These are phyloP conservation scores for Labroides dimidiatus DNA, from an alignment of 2,797 vertebrate species.

Conservation along the genomic window DNA sequence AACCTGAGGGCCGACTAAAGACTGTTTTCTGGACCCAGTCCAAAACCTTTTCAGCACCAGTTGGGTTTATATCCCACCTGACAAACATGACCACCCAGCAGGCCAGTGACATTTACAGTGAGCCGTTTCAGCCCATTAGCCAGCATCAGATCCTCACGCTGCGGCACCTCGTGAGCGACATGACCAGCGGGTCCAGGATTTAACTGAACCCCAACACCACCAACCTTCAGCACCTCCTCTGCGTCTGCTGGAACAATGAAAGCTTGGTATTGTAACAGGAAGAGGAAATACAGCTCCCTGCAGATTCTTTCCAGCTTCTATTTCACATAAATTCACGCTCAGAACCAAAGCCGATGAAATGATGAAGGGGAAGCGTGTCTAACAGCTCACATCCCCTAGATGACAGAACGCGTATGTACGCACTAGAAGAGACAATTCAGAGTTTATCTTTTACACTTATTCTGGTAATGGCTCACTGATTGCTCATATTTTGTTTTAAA, in stretches of 20 bases:
- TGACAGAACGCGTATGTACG: not conserved
- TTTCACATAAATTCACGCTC: slow-evolving; percentile 51
- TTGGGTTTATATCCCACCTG: slow-evolving; percentile 68
- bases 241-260: slow-evolving; percentile 53
- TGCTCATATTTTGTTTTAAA: slow-evolving; percentile 7
- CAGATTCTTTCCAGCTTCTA: slow-evolving; percentile 43
- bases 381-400: slow-evolving; percentile 42
- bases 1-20: slow-evolving; percentile 25
- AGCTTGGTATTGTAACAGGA: slow-evolving; percentile 48
- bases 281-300: slow-evolving; percentile 48
- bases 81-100: slow-evolving; percentile 76
- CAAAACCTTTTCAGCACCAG: slow-evolving; percentile 69
- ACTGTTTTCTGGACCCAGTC: slow-evolving; percentile 53
- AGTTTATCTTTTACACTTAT: too few relatives aligned
- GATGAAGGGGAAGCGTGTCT: slow-evolving; percentile 40
- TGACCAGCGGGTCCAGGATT: slow-evolving; percentile 52
- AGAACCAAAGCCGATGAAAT: slow-evolving; percentile 47
- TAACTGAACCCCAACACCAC: slow-evolving; percentile 53
- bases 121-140: slow-evolving; percentile 72
- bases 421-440: not conserved
- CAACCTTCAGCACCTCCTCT: slow-evolving; percentile 32
- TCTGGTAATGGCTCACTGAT: too few relatives aligned
- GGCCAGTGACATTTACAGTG: slow-evolving; percentile 60
- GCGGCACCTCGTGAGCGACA: slow-evolving; percentile 65
- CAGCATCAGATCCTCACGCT: slow-evolving; percentile 55